Base-by-base conservation (phyloP, 2,888 invertebrate genomes). In the Mythimna loreyi region DNA sequence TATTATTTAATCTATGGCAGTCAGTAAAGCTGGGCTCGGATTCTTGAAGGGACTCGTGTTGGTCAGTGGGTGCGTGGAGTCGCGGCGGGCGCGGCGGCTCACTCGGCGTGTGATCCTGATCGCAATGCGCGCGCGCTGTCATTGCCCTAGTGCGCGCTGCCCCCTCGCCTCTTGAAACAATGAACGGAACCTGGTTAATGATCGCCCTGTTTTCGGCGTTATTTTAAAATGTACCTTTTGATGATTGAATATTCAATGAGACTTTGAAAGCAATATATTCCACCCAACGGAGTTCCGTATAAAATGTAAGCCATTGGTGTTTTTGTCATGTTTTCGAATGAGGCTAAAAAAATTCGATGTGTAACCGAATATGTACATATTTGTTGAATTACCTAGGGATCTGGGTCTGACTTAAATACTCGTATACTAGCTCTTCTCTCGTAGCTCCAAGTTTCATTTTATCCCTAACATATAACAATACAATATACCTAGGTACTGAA, bases 81-180 rank as follows among this genome's bases (percentile, higher is more conserved):
- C 71, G 72, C 76, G 82, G 65, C 79, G 82, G 84, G 81, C 87
- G 87, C 87, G 81, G 88, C 87, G 86, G 79, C 83, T 62, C 63
- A 62, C 57, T 55, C 69, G 62, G 75, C 84, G 86, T 86, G 89
- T 87, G 86, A 80, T 86, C 85, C 84, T 90, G 89, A 93, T 92
- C 88, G 89, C 81, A 89, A 89, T 92, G 92, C 92, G 91, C 88
- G 86, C 90, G 90, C 91, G 87, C 91, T 92, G 92, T 92, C 92
- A 93, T 93, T 92, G 91, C 92, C 91, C 92, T 83, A 88, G 83
- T 82, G 70, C 83, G 77, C 80, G 75, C 76, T 83, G 86, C 83
- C 89, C 90, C 89, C 90, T 88, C 85, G 85, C 81, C 86, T 87
- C 89, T 88, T 90, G 85, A 91, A 92, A 94, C 92, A 94, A 93